Evolutionary conservation across 2,888 invertebrate genomes (phyloP).

Genomic region (Epinotia nisella): DNA sequence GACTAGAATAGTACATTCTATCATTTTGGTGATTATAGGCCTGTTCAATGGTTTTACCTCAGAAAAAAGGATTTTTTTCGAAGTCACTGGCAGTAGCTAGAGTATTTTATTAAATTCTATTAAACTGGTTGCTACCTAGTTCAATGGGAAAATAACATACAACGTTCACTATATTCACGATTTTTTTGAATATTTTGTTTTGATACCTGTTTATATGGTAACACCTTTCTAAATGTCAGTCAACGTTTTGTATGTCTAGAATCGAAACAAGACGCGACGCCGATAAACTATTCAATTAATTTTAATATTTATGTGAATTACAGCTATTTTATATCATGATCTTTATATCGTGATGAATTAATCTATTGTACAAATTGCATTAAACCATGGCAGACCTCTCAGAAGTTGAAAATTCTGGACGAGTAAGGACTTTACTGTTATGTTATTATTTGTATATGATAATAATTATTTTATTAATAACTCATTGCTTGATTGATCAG

Average conservation of each 20-base stretch:
- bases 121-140: no score
- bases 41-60: no score
- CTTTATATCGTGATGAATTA: neutral
- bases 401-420: conserved; percentile 47
- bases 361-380: neutral
- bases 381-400: conserved; percentile 44
- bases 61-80: no score
- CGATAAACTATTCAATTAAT: conserved; percentile 10
- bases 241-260: neutral
- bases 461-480: neutral
- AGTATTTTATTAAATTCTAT: no score
- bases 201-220: no score
- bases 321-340: neutral
- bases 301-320: conserved; percentile 1
- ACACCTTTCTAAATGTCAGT: conserved; percentile 1
- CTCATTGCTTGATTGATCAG: neutral
- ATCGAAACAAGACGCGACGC: conserved; percentile 22
- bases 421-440: conserved; percentile 47
- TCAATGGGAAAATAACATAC: no score
- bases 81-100: no score
- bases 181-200: no score
- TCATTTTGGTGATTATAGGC: no score
- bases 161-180: no score
- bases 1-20: no score
- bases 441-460: neutral